Conservation (phyloP, 2,113 vertebrate genomes). For the Triplophysa tibetana region DNA sequence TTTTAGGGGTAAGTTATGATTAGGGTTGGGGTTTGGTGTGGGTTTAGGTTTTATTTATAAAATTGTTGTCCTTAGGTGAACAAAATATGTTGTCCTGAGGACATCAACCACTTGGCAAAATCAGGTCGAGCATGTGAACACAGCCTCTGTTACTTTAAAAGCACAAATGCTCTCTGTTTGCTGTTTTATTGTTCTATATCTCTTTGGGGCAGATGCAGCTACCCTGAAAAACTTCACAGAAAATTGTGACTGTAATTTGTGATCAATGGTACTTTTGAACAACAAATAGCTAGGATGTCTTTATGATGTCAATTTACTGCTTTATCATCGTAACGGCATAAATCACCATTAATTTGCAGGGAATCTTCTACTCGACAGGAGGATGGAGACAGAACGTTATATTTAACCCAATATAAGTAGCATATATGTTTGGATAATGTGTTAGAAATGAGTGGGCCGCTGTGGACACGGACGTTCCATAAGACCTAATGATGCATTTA, state of each 20-base stretch:
- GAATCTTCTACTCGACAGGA: neutral
- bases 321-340: neutral
- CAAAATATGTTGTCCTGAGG: no score
- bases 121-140: no score
- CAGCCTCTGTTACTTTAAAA: conserved; percentile 5
- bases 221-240: conserved; percentile 5
- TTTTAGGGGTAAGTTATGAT: no score
- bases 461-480: conserved; percentile 19
- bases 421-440: conserved; percentile 41
- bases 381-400: neutral
- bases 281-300: conserved; percentile 4
- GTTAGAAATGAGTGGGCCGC: conserved; percentile 13
- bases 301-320: neutral
- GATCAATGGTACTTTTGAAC: conserved; percentile 33
- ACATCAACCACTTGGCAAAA: no score
- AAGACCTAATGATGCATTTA: conserved; percentile 41
- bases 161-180: neutral
- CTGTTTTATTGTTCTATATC: conserved; percentile 16
- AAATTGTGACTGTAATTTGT: neutral
- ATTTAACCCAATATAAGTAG: conserved; percentile 17
- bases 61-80: no score
- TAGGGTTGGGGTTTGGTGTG: no score
- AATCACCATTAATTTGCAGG: conserved; percentile 3
- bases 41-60: no score
- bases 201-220: conserved; percentile 21